phyloP scores from a whole-genome alignment of 2,113 vertebrate species.

The Vidua macroura region DNA sequence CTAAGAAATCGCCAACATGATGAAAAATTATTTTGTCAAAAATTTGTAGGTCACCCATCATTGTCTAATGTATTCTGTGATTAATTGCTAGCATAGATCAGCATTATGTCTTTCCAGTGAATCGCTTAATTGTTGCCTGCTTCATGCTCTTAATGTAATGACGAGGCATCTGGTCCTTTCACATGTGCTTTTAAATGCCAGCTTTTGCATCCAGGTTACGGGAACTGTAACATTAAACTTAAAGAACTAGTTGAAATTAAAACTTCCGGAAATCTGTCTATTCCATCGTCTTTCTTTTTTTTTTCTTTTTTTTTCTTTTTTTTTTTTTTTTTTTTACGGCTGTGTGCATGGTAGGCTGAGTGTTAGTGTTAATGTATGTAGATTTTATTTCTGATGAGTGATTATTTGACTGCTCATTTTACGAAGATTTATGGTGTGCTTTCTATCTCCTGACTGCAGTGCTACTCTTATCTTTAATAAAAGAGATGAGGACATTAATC shows the following conservation, averaged over 20 bases:
- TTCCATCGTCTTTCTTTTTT: slow-evolving; percentile 59
- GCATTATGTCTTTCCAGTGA: slow-evolving; percentile 96
- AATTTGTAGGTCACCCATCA: slow-evolving; percentile 95
- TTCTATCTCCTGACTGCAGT: slow-evolving; percentile 99
- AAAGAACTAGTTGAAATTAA: slow-evolving; percentile 79
- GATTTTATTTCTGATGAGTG: slow-evolving; percentile 99
- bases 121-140: slow-evolving; percentile 96
- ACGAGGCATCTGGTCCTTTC: slow-evolving; percentile 87
- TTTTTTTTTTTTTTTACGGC: slow-evolving; percentile 72
- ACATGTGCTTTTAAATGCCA: slow-evolving; percentile 88
- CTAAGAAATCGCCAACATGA: slow-evolving; percentile 94
- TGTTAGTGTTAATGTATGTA: slow-evolving; percentile 98
- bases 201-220: slow-evolving; percentile 82
- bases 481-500: slow-evolving; percentile 99
- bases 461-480: slow-evolving; percentile 99
- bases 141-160: slow-evolving; percentile 96
- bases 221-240: slow-evolving; percentile 76
- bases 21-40: slow-evolving; percentile 99
- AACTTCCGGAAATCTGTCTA: slow-evolving; percentile 74
- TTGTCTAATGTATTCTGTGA: slow-evolving; percentile 98
- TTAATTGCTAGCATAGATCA: slow-evolving; percentile 98
- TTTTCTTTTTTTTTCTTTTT: slow-evolving; percentile 12
- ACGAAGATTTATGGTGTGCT: slow-evolving; percentile 96
- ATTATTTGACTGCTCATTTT: slow-evolving; percentile 99
- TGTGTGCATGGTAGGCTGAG: slow-evolving; percentile 81